Conservation (phyloP, 2,888 invertebrate genomes). For the Homarus gammarus region DNA sequence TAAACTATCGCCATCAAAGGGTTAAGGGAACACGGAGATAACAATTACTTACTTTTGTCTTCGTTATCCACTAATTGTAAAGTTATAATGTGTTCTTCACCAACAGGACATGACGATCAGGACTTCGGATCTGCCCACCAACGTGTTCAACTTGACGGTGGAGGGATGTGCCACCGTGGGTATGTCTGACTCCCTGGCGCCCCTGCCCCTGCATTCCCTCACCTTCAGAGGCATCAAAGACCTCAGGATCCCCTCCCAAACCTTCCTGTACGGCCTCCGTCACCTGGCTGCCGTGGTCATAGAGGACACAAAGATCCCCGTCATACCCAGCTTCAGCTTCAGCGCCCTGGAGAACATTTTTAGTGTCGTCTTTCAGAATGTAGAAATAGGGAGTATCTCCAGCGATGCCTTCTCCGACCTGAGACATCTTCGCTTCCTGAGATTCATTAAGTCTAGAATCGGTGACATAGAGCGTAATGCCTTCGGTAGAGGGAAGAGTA, state of each 20-base stretch:
- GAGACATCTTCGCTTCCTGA: background rate
- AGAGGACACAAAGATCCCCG: constrained; percentile 33
- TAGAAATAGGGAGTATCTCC: constrained; percentile 22
- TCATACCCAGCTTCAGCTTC: constrained; percentile 30
- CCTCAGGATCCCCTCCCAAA: background rate
- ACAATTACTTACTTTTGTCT: background rate
- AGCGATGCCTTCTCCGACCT: constrained; percentile 33
- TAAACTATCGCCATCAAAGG: too few relatives aligned
- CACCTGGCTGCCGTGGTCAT: constrained; percentile 11
- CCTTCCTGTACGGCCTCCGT: constrained; percentile 13
- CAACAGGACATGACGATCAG: constrained; percentile 25
- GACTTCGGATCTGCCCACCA: constrained; percentile 12
- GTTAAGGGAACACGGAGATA: background rate
- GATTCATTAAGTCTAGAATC: constrained; percentile 4
- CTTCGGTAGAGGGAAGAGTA: constrained; percentile 28
- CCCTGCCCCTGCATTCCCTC: constrained; percentile 10
- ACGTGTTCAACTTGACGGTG: background rate
- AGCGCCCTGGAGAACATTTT: constrained; percentile 10
- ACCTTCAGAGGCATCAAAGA: background rate
- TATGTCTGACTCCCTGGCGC: background rate
- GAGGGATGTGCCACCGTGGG: background rate
- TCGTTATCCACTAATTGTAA: background rate
- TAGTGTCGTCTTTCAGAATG: constrained; percentile 16
- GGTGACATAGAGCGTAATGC: constrained; percentile 21
- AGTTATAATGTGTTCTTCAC: background rate